phyloP scores from a whole-genome alignment of 2,797 vertebrate species.

The Echiichthys vipera region DNA sequence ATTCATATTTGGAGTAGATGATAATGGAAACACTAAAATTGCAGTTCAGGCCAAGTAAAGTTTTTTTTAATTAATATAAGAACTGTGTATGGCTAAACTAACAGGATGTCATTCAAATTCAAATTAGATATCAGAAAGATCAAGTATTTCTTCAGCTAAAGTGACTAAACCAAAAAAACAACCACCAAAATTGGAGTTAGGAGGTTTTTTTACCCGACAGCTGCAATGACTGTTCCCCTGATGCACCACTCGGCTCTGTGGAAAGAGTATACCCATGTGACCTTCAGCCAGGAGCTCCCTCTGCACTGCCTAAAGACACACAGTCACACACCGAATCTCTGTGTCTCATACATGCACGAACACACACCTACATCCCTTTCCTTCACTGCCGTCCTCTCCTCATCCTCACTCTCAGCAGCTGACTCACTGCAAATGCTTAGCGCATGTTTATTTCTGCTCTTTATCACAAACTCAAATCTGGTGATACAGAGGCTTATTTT shows the following conservation, averaged over 20 bases:
- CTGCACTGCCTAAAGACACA: slow-evolving; percentile 40
- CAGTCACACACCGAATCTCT: neutral
- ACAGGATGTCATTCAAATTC: neutral
- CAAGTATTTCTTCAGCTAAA: neutral
- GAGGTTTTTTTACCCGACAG: slow-evolving; percentile 23
- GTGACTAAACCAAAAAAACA: neutral
- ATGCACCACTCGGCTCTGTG: slow-evolving; percentile 38
- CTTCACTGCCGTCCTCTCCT: slow-evolving; percentile 15
- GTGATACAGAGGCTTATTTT: neutral
- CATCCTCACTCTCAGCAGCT: slow-evolving; percentile 8
- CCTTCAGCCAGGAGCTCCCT: slow-evolving; percentile 67
- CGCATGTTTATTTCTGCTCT: slow-evolving; percentile 7
- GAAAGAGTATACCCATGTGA: slow-evolving; percentile 66
- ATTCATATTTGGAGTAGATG: neutral
- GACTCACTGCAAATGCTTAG: slow-evolving; percentile 23
- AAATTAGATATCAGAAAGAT: neutral
- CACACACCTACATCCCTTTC: neutral
- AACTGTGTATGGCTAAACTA: neutral
- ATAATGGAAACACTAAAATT: neutral
- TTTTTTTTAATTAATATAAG: neutral
- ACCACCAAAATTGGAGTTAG: slow-evolving; percentile 4
- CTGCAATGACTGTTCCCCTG: slow-evolving; percentile 27
- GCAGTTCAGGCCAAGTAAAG: neutral
- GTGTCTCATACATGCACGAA: slow-evolving; percentile 6
- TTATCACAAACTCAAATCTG: slow-evolving; percentile 4